Evolutionary conservation across 1,140 invertebrate genomes (phyloP).

Genomic region (Chironomus tepperi): DNA sequence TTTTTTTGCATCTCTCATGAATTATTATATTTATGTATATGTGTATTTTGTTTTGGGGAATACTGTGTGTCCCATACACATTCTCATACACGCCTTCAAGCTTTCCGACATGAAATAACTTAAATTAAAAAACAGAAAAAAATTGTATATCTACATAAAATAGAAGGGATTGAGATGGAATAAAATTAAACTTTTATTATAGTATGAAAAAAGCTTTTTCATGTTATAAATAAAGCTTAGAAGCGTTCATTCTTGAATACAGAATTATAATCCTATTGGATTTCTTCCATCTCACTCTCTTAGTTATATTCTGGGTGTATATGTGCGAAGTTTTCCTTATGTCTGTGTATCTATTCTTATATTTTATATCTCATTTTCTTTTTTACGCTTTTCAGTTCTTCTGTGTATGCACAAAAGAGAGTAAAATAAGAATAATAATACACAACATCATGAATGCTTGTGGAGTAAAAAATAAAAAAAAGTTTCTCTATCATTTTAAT

Average conservation of each 20-base stretch:
- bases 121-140: not conserved
- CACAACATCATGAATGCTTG: not conserved
- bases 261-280: conserved; percentile 16
- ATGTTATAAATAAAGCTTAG: conserved; percentile 23
- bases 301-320: not conserved
- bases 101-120: not conserved
- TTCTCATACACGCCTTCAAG: not conserved
- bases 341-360: not conserved
- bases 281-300: not conserved
- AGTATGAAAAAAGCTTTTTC: conserved; percentile 13
- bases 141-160: not conserved
- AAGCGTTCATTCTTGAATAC: not conserved
- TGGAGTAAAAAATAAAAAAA: too few relatives aligned
- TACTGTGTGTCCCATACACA: not conserved
- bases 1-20: not conserved
- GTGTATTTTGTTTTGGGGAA: not conserved
- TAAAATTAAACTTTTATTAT: conserved; percentile 21
- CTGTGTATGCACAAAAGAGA: not conserved
- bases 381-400: not conserved
- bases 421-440: not conserved
- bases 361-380: not conserved
- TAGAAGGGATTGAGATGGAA: not conserved
- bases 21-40: not conserved
- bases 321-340: not conserved
- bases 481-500: conserved; percentile 1